Evolutionary conservation across 2,113 vertebrate genomes (phyloP), one percentile per base, ranked within the genome.

Genomic region (Cryptoleucopteryx plumbea): DNA sequence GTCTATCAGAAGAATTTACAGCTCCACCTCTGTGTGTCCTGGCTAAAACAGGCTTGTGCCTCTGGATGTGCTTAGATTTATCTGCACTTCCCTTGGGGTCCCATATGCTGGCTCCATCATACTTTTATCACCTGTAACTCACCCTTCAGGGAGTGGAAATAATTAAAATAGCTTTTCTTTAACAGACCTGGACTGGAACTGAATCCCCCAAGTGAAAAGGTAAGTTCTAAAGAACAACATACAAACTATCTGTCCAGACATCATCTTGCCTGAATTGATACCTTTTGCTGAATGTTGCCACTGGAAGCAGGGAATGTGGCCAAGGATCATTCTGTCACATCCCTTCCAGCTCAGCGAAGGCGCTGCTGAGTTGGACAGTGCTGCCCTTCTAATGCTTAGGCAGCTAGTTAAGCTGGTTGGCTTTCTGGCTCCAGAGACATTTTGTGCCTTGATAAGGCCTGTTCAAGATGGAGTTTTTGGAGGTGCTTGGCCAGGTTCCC

Each of bases 281-380:
- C 10, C 55, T 67, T 63, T 26, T 32, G 38, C 81, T 50, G 77
- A 29, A 40, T 12, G 0, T 20, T 34, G 20, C 32, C 26, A 2
- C 56, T 56, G 62, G 38, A 14, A 12, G 56, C 8, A 4, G 62
- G 40, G 42, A 53, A 3, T 0, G 22, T 25, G 56, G 36, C 59
- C 0, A 0, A 7, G 48, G 22, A 21, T 38, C 6, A 0, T 52
- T 50, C 53, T n/a, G 62, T 11, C 21, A 0, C 1, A 7, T 26
- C 26, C 14, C 26, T n/a, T n/a, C 17, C 1, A 32, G 26, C 45
- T 65, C 29, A 3, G 66, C 1, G 1, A 50, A 70, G 63, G 43
- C 0, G 1, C 61, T 34, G 77, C 70, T 2, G 36, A 12, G 32
- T 13, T 31, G 55, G 36, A 2, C 17, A 4, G 36, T 3, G 31